Evolutionary conservation across 2,888 invertebrate genomes (phyloP).

Genomic region (Suillia variegata): DNA sequence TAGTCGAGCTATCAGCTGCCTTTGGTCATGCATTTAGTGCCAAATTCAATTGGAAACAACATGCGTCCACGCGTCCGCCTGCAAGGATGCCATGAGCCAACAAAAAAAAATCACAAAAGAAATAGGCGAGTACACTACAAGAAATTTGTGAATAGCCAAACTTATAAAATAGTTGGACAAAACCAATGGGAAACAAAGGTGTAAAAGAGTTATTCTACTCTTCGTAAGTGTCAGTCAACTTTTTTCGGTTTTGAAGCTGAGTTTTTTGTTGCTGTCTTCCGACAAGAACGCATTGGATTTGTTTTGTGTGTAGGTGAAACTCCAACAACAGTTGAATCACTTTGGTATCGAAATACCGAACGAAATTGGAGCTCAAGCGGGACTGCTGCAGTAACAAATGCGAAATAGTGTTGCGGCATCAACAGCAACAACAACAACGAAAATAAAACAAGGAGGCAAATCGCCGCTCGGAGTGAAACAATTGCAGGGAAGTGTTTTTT

Average conservation of each 20-base stretch:
- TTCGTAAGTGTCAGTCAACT: too few species aligned
- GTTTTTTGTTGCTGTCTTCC: too few species aligned
- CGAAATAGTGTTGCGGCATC: conserved; percentile 2
- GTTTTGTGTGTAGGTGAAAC: neutral
- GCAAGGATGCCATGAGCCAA: conserved; percentile 1
- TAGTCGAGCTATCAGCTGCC: conserved; percentile 19
- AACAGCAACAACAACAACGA: neutral
- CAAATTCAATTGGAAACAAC: conserved; percentile 31
- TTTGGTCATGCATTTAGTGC: conserved; percentile 27
- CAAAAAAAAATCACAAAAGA: neutral
- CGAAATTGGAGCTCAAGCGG: conserved; percentile 12
- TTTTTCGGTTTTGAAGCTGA: too few species aligned
- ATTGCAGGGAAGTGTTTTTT: conserved; percentile 3
- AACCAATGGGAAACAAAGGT: neutral
- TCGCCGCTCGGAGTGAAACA: conserved; percentile 2
- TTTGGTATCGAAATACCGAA: conserved; percentile 7
- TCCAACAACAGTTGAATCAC: conserved; percentile 10
- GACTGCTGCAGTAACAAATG: neutral
- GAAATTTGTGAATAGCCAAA: too few species aligned
- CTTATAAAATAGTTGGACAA: too few species aligned
- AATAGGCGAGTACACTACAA: too few species aligned
- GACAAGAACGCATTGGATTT: neutral
- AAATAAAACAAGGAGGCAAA: neutral
- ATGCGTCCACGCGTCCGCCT: conserved; percentile 15
- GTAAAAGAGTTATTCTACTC: neutral